Base-by-base conservation (phyloP, 2,888 invertebrate species). In the Tribolium freemani region DNA sequence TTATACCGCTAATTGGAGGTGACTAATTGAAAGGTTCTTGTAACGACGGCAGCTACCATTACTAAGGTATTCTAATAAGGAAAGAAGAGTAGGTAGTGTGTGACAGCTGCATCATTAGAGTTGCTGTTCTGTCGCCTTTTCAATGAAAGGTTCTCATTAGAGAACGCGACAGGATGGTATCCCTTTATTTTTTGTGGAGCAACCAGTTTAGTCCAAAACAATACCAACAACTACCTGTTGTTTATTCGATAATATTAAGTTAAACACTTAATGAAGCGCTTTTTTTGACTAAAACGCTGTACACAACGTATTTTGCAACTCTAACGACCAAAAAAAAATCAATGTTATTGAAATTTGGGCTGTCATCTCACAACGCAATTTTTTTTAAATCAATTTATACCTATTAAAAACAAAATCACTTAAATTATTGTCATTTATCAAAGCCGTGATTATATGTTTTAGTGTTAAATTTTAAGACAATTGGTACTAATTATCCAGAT, bases 41-140 rank as follows among this genome's bases (percentile, higher is more conserved):
- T 71, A 31, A 30, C 74, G 73, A 72, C 71, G 57, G 57, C 75
- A 72, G 73, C 71, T 61, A 72, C 74, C 73, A 72, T 74, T 70
- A 74, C 74, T 75, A 77, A 79, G 76, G 76, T 78, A 76, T 77
- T 78, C 77, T 79, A 79, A 78, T 77, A 79, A 78, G 78, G 74
- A 75, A 76, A 70, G 76, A 67, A 46, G 75, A 75, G 76, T 76
- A 73, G 74, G 75, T 74, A 75, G 76, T 72, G 76, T 78, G 76
- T 79, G 79, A 78, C 79, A 78, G 78, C 78, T 77, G 77, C 75
- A 76, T 79, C 78, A 78, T 79, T 79, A 79, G 75, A 78, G 78
- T 78, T 76, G 75, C 77, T 78, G 79, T 77, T 77, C 76, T 77
- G 73, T 75, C 75, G 76, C 73, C 75, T 76, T 73, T 78, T 75